Percentiles rank a stretch among this genome's conserved stretches.
Evolutionary conservation across 2,113 vertebrate species (phyloP).

Genomic region (Lepus europaeus): DNA sequence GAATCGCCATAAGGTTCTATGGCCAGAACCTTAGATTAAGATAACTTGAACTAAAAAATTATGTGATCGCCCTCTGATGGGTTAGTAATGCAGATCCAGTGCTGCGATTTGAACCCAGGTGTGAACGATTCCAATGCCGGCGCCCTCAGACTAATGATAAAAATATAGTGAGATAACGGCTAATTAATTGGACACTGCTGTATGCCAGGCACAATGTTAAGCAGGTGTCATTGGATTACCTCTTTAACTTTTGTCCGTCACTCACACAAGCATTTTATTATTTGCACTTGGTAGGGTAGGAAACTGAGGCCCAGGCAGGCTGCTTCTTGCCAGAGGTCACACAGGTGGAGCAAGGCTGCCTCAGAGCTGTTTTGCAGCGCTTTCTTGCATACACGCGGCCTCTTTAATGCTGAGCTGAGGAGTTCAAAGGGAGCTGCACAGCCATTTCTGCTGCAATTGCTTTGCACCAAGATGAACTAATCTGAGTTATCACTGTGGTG

Average conservation of each 20-base stretch:
- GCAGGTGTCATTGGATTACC: constrained; percentile 48
- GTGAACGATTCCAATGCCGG: neutral
- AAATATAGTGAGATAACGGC: constrained; percentile 32
- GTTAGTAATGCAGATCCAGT: neutral
- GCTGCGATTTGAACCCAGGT: constrained; percentile 11
- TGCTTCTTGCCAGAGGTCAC: constrained; percentile 23
- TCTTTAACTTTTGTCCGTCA: neutral
- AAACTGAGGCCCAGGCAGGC: constrained; percentile 35
- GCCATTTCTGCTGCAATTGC: constrained; percentile 8
- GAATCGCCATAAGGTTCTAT: neutral
- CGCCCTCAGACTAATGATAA: neutral
- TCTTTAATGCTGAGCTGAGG: neutral
- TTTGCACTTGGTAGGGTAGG: constrained; percentile 18
- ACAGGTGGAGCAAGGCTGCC: neutral
- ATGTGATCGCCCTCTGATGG: neutral
- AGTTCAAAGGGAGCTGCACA: neutral
- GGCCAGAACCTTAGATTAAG: neutral
- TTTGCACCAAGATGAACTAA: constrained; percentile 1
- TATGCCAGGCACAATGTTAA: neutral
- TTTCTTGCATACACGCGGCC: neutral
- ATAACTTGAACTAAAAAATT: neutral
- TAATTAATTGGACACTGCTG: neutral
- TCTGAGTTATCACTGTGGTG: neutral
- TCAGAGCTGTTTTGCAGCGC: neutral
- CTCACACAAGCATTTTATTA: constrained; percentile 24